phyloP scores from a whole-genome alignment of 2,113 vertebrate species.

The Struthio camelus region DNA sequence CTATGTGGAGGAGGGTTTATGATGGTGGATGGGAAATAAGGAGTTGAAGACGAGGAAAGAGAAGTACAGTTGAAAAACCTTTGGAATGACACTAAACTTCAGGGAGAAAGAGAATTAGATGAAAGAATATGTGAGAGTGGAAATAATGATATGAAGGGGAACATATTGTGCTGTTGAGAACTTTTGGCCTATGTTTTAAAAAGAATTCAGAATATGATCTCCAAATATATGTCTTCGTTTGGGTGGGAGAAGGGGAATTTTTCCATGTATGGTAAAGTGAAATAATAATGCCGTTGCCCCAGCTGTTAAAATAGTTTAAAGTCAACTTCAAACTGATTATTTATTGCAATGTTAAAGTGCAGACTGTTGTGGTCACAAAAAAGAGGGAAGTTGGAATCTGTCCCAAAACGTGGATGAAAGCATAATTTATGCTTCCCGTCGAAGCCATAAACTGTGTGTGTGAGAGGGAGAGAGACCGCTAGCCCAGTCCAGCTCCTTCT shows the following conservation, averaged over 20 bases:
- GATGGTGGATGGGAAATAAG: background rate
- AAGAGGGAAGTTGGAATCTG: background rate
- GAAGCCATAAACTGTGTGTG: background rate
- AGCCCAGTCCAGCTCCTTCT: background rate
- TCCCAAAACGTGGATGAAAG: background rate
- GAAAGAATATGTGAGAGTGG: constrained; percentile 37
- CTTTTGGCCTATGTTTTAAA: constrained; percentile 41
- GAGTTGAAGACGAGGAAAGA: background rate
- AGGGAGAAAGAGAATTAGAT: constrained; percentile 37
- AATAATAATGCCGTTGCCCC: background rate
- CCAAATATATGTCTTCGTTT: background rate
- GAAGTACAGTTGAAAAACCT: background rate
- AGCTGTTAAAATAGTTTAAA: constrained; percentile 41
- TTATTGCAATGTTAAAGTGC: background rate
- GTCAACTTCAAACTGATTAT: background rate
- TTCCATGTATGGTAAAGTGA: background rate
- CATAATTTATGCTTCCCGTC: background rate
- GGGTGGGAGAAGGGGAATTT: background rate
- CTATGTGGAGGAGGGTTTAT: background rate
- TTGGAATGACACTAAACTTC: constrained; percentile 45
- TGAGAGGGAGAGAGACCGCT: background rate
- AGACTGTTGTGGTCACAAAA: background rate
- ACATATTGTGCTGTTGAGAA: constrained; percentile 34
- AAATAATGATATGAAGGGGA: constrained; percentile 43
- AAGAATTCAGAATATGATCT: constrained; percentile 21